Conservation (phyloP, 2,888 invertebrate species). For the Amiota mariae region DNA sequence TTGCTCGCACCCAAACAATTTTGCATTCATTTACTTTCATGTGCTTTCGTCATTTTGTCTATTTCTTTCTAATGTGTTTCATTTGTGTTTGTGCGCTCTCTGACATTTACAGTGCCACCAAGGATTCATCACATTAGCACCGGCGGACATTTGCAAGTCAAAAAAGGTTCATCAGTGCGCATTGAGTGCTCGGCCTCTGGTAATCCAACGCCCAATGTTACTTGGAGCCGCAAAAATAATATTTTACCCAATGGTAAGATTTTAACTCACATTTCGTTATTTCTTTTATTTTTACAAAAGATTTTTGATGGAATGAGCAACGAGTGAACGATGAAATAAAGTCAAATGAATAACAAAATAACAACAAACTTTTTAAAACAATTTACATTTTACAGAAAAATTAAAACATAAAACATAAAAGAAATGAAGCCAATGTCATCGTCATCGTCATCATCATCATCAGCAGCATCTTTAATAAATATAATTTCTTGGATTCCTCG, state of each 20-base stretch:
- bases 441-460: conserved; percentile 20
- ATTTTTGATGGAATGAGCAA: conserved; percentile 51
- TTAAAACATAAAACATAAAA: conserved; percentile 56
- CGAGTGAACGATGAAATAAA: conserved; percentile 36
- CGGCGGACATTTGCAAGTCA: conserved; percentile 79
- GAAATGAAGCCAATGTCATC: conserved; percentile 41
- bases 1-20: conserved; percentile 48
- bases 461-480: conserved; percentile 5
- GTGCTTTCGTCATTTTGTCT: conserved; percentile 31
- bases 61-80: conserved; percentile 35
- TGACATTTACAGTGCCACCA: conserved; percentile 76
- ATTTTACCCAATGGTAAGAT: conserved; percentile 74
- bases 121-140: conserved; percentile 78
- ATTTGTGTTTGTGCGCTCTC: neutral
- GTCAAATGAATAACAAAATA: conserved; percentile 50
- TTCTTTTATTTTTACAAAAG: neutral
- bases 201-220: conserved; percentile 85
- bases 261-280: conserved; percentile 36
- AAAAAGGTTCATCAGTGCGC: conserved; percentile 84
- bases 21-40: conserved; percentile 59
- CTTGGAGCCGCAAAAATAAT: conserved; percentile 79
- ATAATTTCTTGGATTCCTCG: conserved; percentile 33
- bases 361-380: conserved; percentile 45
- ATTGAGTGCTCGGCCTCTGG: conserved; percentile 85
- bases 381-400: conserved; percentile 48